Base-by-base conservation (phyloP, 2,888 invertebrate genomes). In the Tinea semifulvella region DNA sequence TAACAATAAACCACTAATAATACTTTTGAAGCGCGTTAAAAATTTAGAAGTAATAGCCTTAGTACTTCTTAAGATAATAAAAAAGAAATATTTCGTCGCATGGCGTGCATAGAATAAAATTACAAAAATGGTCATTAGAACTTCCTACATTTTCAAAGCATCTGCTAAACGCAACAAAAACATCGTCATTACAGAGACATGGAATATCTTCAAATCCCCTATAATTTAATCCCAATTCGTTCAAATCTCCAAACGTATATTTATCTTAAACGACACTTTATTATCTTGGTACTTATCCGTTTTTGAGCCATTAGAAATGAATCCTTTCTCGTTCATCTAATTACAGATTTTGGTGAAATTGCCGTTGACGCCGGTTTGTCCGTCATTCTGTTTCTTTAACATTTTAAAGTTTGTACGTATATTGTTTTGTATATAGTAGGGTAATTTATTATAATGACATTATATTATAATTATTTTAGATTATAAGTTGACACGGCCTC, bases 191-290 rank as follows among this genome's bases (percentile, higher is more conserved):
- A 40, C 40, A 40, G 17, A 40, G 40, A 40, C 40, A 40, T 40
- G 22, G 13, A 38, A 40, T 40, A 40, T 31, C 31, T 61, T 57
- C 50, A 57, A 58, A 60, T 60, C 54, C 54, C 56, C 61, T 59
- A 58, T 65, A 65, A 71, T 73, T 63, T 65, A 11, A 54, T 47
- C 52, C 53, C 50, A 45, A 40, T 52, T 52, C 53, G 17, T 31
- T 40, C 27, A 20, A 14, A 51, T 48, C 51, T 53, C 55, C 59
- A 63, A 65, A 63, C 69, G 61, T 71, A 63, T 79, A 68, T 63
- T 79, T 79, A 72, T 67, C 62, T 63, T 76, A 80, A 80, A 77
- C 75, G 80, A 75, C 79, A 80, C 69, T 79, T 77, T 79, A 73
- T 77, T 76, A 79, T 67, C 61, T 63, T 55, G 14, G 51, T 61